phyloP scores from a whole-genome alignment of 2,797 vertebrate genomes.

The Limnodromus scolopaceus region DNA sequence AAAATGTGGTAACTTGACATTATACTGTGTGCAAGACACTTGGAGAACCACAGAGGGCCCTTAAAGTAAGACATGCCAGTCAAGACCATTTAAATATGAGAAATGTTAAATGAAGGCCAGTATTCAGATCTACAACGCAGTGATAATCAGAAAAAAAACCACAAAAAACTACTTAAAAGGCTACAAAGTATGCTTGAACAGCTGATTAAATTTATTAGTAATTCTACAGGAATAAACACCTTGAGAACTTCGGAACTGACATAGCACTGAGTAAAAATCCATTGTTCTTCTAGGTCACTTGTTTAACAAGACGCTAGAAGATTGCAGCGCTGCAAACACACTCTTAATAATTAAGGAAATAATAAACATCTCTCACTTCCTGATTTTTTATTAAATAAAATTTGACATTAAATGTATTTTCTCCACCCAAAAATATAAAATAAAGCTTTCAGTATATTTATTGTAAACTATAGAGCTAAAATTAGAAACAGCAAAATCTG shows the following conservation, averaged over 20 bases:
- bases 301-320: not conserved
- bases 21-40: not conserved
- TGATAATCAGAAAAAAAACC: not conserved
- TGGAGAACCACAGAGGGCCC: not conserved
- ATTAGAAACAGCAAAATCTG: not conserved
- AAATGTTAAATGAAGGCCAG: not conserved
- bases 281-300: not conserved
- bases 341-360: not conserved
- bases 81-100: not conserved
- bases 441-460: not conserved
- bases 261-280: not conserved
- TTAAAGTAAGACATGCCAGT: not conserved
- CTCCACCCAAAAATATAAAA: not conserved
- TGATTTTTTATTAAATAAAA: not conserved
- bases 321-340: not conserved
- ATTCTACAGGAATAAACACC: not conserved
- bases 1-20: not conserved
- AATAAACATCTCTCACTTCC: not conserved
- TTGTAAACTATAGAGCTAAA: not conserved
- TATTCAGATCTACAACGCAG: fast-evolving
- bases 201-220: not conserved
- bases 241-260: not conserved
- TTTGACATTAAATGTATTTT: not conserved
- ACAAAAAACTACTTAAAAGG: not conserved
- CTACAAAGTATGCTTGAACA: not conserved